Percentiles rank a stretch among this genome's conserved stretches.
Conservation (phyloP, 2,797 vertebrate genomes). For the Micrastur ruficollis region DNA sequence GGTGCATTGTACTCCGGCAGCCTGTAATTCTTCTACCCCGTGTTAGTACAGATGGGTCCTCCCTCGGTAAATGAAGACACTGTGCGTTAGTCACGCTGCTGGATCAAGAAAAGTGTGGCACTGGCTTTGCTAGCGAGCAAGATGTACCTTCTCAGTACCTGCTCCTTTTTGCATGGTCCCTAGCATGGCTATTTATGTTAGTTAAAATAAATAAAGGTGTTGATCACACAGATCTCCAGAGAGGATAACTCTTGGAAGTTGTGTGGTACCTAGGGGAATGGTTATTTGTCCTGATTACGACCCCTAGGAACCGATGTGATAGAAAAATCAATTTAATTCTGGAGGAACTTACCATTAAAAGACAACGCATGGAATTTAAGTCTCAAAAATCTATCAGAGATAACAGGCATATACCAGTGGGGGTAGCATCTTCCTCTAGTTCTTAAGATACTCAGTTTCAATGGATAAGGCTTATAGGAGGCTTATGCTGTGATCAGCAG, state of each 20-base stretch:
- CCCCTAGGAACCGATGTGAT: neutral
- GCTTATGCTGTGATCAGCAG: neutral
- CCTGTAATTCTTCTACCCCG: neutral
- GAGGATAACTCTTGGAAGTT: neutral
- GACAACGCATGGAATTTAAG: neutral
- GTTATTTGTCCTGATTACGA: neutral
- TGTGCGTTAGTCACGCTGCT: neutral
- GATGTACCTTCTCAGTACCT: neutral
- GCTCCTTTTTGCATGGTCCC: neutral
- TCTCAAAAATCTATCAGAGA: neutral
- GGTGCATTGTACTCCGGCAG: neutral
- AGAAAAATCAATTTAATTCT: constrained; percentile 34
- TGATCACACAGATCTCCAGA: neutral
- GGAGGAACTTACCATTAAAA: neutral
- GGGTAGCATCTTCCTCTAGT: neutral
- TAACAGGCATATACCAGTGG: neutral
- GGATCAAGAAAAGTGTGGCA: neutral
- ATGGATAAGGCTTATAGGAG: neutral
- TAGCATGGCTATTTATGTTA: rapidly evolving
- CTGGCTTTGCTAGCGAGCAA: neutral
- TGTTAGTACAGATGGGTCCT: neutral
- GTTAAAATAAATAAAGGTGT: neutral
- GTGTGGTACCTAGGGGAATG: neutral
- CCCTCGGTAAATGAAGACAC: neutral
- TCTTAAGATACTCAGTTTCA: neutral